Conservation (phyloP, 2,113 vertebrate species). For the Apteryx mantelli region DNA sequence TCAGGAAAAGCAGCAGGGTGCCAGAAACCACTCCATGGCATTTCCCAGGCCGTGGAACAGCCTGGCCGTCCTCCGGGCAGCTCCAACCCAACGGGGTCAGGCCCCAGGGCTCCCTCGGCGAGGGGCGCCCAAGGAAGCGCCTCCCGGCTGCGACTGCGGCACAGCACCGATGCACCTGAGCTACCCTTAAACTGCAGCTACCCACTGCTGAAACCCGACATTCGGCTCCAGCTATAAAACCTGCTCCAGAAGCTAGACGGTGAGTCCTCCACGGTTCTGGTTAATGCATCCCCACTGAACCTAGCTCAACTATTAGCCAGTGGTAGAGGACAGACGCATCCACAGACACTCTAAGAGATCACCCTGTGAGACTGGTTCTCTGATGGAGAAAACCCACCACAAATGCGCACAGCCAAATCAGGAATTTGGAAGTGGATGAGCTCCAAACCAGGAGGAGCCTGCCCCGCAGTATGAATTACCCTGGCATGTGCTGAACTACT, state of each 20-base stretch:
- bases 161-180: background rate
- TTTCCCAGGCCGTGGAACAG: background rate
- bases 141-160: background rate
- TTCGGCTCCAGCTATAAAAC: background rate
- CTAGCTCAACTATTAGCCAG: background rate
- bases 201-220: background rate
- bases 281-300: background rate
- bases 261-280: background rate
- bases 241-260: background rate
- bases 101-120: background rate
- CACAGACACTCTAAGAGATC: background rate
- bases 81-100: rapidly evolving
- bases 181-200: background rate
- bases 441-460: background rate
- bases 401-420: rapidly evolving
- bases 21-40: background rate
- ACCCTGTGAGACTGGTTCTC: background rate
- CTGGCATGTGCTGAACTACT: background rate
- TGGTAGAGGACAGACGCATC: background rate
- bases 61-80: background rate
- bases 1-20: background rate
- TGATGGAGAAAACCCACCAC: background rate
- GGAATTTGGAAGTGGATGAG: background rate
- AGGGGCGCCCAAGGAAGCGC: background rate
- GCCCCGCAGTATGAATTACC: background rate